Evolutionary conservation across 2,888 invertebrate genomes (phyloP), one percentile per base, ranked within the genome.

Genomic region (Tenthredo mesomela): DNA sequence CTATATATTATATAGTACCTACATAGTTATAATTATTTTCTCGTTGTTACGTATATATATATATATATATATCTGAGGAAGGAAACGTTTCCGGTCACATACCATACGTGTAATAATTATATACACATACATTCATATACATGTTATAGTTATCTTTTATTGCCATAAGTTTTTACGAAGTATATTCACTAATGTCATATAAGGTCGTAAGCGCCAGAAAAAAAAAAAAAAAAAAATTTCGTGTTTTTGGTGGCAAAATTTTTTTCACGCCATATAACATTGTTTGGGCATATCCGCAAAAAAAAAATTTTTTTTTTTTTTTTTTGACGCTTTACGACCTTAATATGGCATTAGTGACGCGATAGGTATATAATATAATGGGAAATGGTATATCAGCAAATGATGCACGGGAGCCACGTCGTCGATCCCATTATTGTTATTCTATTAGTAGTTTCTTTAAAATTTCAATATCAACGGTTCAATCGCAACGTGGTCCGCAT

Each of bases 401-500:
- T 25, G 9, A 54, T 54, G 61, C 25, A n/a, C n/a, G 61, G 12
- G 25, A 61, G 61, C 9, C 25, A 25, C 10, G 29, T 29, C 2
- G 10, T 21, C 25, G 25, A 25, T 61, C 61, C 25, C 61, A 25
- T 61, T 21, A 61, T 61, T 61, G 61, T 25, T 61, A 61, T 61
- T 61, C 25, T 25, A 61, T 61, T 12, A 10, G 61, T 12, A 10
- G 61, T 61, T 61, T 61, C 61, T 61, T 61, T 21, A 9, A 25
- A 61, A 61, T 61, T 61, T 61, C 61, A 61, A 61, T 61, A 61
- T 61, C 61, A 61, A 61, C 61, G 61, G 61, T 25, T 61, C 21
- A 25, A 61, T 61, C 25, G 77, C 50, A 50, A 50, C 50, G 50
- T 29, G 29, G 58, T 12, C 40, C 61, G 50, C 80, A 21, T 61